Evolutionary conservation across 2,888 invertebrate genomes (phyloP).

Genomic region (Girardia tigrina): DNA sequence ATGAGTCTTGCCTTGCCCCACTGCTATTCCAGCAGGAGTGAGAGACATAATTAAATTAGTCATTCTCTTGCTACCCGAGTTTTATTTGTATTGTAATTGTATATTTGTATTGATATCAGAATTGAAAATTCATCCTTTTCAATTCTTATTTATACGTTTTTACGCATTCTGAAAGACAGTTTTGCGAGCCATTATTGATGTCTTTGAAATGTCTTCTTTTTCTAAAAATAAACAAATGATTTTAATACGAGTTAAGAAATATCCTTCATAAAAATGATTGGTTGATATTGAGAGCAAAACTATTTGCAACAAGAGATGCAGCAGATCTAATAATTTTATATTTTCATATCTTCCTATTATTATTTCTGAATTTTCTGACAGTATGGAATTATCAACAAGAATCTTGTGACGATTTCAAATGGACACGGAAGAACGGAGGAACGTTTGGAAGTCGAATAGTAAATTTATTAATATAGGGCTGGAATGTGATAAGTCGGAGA

Average conservation of each 20-base stretch:
- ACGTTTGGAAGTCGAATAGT: neutral
- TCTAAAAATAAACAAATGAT: neutral
- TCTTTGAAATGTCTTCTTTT: too few species aligned
- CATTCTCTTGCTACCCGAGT: too few species aligned
- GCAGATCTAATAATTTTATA: neutral
- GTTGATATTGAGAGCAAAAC: neutral
- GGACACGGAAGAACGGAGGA: neutral
- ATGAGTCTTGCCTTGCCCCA: too few species aligned
- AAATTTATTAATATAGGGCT: neutral
- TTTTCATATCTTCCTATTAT: neutral
- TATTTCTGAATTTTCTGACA: neutral
- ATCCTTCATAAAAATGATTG: neutral
- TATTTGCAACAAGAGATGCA: neutral
- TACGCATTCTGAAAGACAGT: too few species aligned
- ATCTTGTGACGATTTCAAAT: neutral
- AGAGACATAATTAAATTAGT: too few species aligned
- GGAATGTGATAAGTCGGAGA: neutral
- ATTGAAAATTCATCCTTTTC: too few species aligned
- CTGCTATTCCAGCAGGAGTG: too few species aligned
- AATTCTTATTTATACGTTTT: too few species aligned
- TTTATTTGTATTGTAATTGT: too few species aligned
- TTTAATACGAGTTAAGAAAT: neutral
- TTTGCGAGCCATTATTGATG: too few species aligned
- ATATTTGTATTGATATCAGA: too few species aligned
- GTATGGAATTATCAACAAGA: neutral